These are phyloP conservation scores for Sebastes taczanowskii DNA, from an alignment of 2,797 vertebrate genomes.

Conservation along the genomic window DNA sequence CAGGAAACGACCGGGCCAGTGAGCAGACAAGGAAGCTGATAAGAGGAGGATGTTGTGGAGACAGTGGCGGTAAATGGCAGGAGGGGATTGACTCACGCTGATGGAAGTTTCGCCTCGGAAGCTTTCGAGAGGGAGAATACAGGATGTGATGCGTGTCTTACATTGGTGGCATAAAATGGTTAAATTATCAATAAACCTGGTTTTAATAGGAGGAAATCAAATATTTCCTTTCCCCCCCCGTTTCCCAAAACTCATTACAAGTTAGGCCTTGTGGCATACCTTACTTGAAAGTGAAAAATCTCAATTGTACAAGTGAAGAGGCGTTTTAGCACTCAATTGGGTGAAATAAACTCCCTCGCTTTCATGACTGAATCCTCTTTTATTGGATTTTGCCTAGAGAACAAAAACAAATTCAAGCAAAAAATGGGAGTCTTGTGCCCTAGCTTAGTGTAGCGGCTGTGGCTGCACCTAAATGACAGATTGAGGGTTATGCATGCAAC, in stretches of 20 bases:
- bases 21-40: conserved; percentile 38
- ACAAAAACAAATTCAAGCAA: conserved; percentile 51
- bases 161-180: conserved; percentile 11
- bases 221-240: conserved; percentile 4
- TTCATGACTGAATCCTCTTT: conserved; percentile 59
- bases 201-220: conserved; percentile 45
- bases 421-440: not conserved
- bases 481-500: conserved; percentile 59
- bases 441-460: conserved; percentile 1
- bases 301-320: conserved; percentile 50
- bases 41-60: conserved; percentile 42
- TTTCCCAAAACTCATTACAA: conserved; percentile 53
- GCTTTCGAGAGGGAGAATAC: not conserved
- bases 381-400: conserved; percentile 63
- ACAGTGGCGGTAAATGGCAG: conserved; percentile 41
- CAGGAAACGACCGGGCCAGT: conserved; percentile 53
- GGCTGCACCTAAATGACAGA: conserved; percentile 49
- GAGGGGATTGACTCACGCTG: conserved; percentile 6
- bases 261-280: conserved; percentile 30
- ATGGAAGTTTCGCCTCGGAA: not conserved
- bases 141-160: not conserved
- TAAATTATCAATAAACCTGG: conserved; percentile 40
- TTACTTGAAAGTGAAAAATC: conserved; percentile 52
- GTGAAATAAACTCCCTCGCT: conserved; percentile 55
- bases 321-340: conserved; percentile 56